Base-by-base conservation (phyloP, 2,113 vertebrate genomes). In the Paracanthobrama guichenoti region DNA sequence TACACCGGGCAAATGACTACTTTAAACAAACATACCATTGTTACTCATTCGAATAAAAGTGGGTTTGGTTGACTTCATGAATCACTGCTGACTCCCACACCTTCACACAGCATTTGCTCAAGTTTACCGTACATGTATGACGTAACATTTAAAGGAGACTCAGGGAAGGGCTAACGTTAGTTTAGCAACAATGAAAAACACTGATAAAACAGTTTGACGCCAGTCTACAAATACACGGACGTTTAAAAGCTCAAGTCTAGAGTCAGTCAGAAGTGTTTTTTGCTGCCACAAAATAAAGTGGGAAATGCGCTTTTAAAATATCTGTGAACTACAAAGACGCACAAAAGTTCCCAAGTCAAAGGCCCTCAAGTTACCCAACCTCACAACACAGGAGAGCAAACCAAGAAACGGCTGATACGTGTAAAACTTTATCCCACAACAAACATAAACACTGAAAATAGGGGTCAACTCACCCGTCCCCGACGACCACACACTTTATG, bases 401-500 rank as follows among this genome's bases (percentile, higher is more conserved):
- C 18, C 6, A 12, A 72, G 22, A 77, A 10, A 62, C 62, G 6
- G 1, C 22, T 6, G 28, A 69, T 28, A 79, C 2, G 0, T n/a
- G 24, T 31, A 31, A 44, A 73, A 50, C 46, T 18, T 10, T 13
- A 24, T 14, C 57, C n/a, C 16, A 87, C 11, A 26, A 28, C 4
- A 16, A 66, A 42, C 57, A 6, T n/a, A 48, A 39, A 12, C 6
- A 35, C 20, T 77, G 26, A 46, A 67, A 42, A 35, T 1, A 16
- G 31, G 10, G 7, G 26, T 60, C 64, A 75, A 96, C 96, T 97
- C 57, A 97, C 97, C 97, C 96, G 95, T 98, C 97, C 87, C 97
- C 97, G 82, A 98, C 97, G 67, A 98, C 97, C 94, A 98, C 97
- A 96, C 97, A 98, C 94, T 97, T 98, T 88, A 98, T 98, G 95